Evolutionary conservation across 2,888 invertebrate genomes (phyloP).

Genomic region (Dusona sp.): DNA sequence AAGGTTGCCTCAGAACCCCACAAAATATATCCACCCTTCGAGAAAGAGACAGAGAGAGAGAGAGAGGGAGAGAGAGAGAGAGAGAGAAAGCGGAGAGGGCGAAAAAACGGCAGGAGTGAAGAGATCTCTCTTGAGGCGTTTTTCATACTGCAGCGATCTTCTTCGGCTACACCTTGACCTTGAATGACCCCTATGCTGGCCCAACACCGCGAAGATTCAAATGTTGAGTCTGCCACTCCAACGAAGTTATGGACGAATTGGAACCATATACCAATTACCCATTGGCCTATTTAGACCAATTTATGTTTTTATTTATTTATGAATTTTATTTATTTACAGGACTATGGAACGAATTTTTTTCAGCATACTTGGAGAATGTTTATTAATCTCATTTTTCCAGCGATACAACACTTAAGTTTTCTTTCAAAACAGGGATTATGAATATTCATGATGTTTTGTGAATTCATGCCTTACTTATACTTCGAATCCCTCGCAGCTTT

Average conservation of each 20-base stretch:
- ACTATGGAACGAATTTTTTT: not conserved
- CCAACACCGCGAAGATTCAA: not conserved
- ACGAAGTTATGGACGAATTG: not conserved
- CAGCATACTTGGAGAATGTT: not conserved
- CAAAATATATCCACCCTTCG: constrained; percentile 55
- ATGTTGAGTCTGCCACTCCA: not conserved
- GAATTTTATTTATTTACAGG: not conserved
- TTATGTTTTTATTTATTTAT: not conserved
- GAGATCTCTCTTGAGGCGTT: constrained; percentile 2
- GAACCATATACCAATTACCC: not conserved
- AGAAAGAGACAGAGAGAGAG: constrained; percentile 11
- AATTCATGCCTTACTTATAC: constrained; percentile 25
- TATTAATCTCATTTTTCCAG: not conserved
- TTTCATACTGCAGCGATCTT: not conserved
- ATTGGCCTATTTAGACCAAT: too few species aligned
- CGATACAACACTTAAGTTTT: constrained; percentile 5
- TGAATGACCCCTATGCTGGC: not conserved
- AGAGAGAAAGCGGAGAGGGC: not conserved
- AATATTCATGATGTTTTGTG: constrained; percentile 47
- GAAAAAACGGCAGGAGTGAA: not conserved
- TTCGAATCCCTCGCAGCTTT: constrained; percentile 14
- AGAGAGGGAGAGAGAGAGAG: constrained; percentile 12
- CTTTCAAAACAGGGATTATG: constrained; percentile 9
- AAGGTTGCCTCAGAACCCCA: constrained; percentile 64
- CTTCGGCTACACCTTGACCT: not conserved